Base-by-base conservation (phyloP, 1,140 invertebrate genomes). In the Anoplolepis gracilipes region DNA sequence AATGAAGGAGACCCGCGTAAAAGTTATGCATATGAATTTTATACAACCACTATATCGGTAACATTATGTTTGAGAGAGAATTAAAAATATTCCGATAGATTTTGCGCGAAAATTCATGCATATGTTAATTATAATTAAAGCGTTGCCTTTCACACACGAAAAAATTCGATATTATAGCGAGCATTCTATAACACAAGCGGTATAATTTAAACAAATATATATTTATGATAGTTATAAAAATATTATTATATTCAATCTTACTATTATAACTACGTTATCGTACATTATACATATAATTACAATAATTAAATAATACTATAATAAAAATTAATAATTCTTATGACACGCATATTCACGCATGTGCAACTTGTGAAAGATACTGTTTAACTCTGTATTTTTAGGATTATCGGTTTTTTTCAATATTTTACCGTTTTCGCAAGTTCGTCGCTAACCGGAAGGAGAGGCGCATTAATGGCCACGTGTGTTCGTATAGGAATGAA, bases 1-100 rank as follows among this genome's bases (percentile, higher is more conserved):
- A 82, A 82, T 82, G 78, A 82, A 82, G 78, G 78, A 59, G 78
- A 59, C 25, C 67, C 67, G 78, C 78, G 78, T 73, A 82, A 82
- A 82, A 82, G 78, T 82, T 82, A 82, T 82, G 78, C 78, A 82
- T 82, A 82, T 82, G 78, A 82, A 82, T 82, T 72, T 82, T 73
- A 82, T 82, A 69, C 78, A 53, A 73, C 78, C 78, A 5, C 46
- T 19, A 72, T 67, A 82, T 82, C 78, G 75, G 78, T 61, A 82
- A 82, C 42, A 82, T 55, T 82, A 73, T 42, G 42, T 82, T 72
- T 82, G 78, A 73, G 78, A 82, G 78, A 82, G 55, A n/a, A n/a
- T 82, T 82, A 82, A 82, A 82, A 82, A 82, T 73, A 82, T 82
- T 73, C 78, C 39, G 78, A 82, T 82, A 82, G 78, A 82, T 82